phyloP scores from a whole-genome alignment of 2,797 vertebrate genomes.

The Dermochelys coriacea region DNA sequence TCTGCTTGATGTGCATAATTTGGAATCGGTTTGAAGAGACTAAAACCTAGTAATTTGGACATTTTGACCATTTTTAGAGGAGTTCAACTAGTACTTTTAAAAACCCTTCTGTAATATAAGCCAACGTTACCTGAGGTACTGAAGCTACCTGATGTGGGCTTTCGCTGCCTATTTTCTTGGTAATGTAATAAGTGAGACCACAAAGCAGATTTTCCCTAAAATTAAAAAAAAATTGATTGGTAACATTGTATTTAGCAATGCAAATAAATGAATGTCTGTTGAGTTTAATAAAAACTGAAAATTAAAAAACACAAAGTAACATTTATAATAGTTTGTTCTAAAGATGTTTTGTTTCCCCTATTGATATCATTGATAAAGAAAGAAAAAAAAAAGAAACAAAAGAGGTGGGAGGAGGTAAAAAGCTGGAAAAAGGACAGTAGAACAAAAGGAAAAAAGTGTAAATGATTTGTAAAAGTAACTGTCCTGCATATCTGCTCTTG shows the following conservation, averaged over 20 bases:
- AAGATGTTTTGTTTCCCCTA: neutral
- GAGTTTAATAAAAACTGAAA: neutral
- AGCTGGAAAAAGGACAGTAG: slow-evolving; percentile 17
- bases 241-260: neutral
- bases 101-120: neutral
- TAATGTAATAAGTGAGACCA: slow-evolving; percentile 98
- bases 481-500: neutral
- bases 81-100: neutral
- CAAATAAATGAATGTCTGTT: neutral
- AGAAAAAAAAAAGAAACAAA: neutral
- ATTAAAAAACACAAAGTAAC: neutral
- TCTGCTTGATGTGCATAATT: neutral
- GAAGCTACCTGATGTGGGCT: slow-evolving; percentile 89
- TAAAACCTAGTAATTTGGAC: neutral
- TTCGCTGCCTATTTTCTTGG: slow-evolving; percentile 95
- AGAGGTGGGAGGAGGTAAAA: neutral
- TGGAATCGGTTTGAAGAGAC: neutral
- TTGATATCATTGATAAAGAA: neutral
- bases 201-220: slow-evolving; percentile 96
- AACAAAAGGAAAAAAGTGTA: slow-evolving; percentile 9
- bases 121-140: slow-evolving; percentile 88
- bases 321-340: slow-evolving; percentile 3
- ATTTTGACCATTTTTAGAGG: neutral
- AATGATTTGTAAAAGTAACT: neutral
- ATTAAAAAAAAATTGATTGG: slow-evolving; percentile 4